Evolutionary conservation across 2,888 invertebrate species (phyloP), one percentile per base, ranked within the genome.

Genomic region (Prenolepis imparis): DNA sequence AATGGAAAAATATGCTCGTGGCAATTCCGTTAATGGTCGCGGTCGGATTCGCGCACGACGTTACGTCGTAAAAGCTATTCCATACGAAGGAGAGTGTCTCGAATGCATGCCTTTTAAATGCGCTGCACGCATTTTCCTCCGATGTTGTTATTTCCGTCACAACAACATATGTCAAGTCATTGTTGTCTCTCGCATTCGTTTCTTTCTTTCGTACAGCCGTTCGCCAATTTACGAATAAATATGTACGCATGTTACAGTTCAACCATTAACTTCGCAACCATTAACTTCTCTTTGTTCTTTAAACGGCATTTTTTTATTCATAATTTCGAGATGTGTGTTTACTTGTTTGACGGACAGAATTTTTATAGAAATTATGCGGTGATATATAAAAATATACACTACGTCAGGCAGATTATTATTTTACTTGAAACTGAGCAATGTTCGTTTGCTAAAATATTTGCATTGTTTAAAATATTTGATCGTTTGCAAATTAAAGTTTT

Each of bases 161-260:
- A 81, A 85, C 83, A 88, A 87, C 85, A 77, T 85, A 87, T 66
- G 66, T 18, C 57, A 32, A 67, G 48, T 87, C 86, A 84, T 89
- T 84, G 86, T 88, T 83, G 44, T 64, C 48, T 15, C 83, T 52
- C 21, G 64, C 12, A 28, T 61, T 21, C 77, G 18, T 82, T 82
- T 36, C 36, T 80, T 82, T 44, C 28, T 28, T 32, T 36, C 11
- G 12, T 41, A 18, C n/a, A 12, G 28, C 52, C 21, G 66, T 44
- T 55, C 44, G 77, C 57, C 21, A 41, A 41, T 59, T 52, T 24
- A 24, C 52, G 41, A 21, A 32, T 36, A 36, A 68, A 68, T 68
- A 63, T 74, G 67, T 74, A 48, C 12, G 57, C 59, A 11, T 61
- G 12, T 77, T 85, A 75, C 41, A 32, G 18, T 67, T 75, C 24